A percentile compares a stretch with the other conserved stretches of the same genome.
Evolutionary conservation across 2,113 vertebrate genomes (phyloP).

Genomic region (Platichthys flesus): DNA sequence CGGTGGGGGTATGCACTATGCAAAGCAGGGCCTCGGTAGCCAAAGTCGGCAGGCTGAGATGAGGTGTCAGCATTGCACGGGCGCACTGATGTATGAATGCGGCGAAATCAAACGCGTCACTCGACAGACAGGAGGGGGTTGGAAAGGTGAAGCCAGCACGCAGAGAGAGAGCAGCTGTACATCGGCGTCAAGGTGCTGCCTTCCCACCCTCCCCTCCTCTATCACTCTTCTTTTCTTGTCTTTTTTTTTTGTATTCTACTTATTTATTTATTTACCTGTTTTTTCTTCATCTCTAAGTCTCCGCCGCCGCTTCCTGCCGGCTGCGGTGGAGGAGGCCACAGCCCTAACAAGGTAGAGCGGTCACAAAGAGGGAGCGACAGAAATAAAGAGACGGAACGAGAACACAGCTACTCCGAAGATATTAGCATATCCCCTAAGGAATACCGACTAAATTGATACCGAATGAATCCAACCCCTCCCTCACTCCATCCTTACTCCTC

Average conservation of each 20-base stretch:
- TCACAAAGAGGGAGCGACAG: constrained; percentile 89
- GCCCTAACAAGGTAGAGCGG: constrained; percentile 95
- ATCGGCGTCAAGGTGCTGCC: constrained; percentile 96
- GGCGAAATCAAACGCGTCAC: constrained; percentile 98
- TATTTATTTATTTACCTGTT: constrained; percentile 70
- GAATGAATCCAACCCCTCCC: constrained; percentile 68
- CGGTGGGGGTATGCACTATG: constrained; percentile 87
- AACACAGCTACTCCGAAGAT: constrained; percentile 78
- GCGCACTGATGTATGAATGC: constrained; percentile 99
- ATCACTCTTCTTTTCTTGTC: constrained; percentile 63
- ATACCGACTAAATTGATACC: constrained; percentile 92
- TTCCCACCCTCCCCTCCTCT: constrained; percentile 72
- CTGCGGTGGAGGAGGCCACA: constrained; percentile 89
- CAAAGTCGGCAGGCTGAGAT: constrained; percentile 98
- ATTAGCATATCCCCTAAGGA: constrained; percentile 87
- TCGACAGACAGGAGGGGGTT: constrained; percentile 90
- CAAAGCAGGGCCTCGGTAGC: constrained; percentile 98
- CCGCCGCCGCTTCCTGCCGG: constrained; percentile 61
- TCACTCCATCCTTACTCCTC: constrained; percentile 37
- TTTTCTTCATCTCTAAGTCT: constrained; percentile 57
- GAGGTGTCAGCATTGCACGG: constrained; percentile 99
- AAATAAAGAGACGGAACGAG: constrained; percentile 91
- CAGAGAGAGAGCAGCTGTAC: constrained; percentile 97
- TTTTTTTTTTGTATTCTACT: constrained; percentile 46
- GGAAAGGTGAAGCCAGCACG: constrained; percentile 96